Base-by-base conservation (phyloP, 2,797 vertebrate species). In the Heterohyrax brucei region DNA sequence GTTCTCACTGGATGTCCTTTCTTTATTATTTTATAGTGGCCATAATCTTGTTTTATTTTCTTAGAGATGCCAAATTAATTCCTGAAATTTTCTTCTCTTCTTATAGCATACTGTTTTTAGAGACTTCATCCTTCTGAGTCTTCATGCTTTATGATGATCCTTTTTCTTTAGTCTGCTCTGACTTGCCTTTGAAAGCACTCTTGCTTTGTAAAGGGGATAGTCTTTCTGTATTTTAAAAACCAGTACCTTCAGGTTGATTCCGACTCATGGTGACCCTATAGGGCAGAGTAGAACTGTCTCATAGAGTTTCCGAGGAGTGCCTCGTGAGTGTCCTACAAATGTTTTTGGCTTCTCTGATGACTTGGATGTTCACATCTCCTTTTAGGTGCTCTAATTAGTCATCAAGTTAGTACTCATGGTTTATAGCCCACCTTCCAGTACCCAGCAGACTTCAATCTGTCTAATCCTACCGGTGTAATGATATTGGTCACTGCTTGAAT, bases 1-100 rank as follows among this genome's bases (percentile, higher is more conserved):
- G 8, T 64, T 73, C 26, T 75, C 44, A 48, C 18, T 85, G 80
- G 53, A 86, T 77, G 44, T n/a, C 56, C 72, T 48, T 88, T 48
- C 26, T 88, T 70, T 84, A n/a, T 56, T 72, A 21, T 78, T 64
- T 87, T 50, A 61, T 64, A 88, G 46, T n/a, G 53, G 19, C 24
- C 19, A 70, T 91, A 56, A 87, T 83, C 22, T 64, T 68, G 59
- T 68, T 48, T 30, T 70, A 76, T 92, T 72, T 93, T 85, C 33
- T 81, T 76, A 59, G 75, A 68, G 68, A 68, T 13, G 14, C 10
- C 72, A 85, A 85, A 85, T 75, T 86, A 86, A 39, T 89, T 48
- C 12, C 3, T 66, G 13, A 79, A 48, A 26, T 33, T 73, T 93
- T 80, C 30, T 79, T 75, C 28, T 79, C 10, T 48, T 81, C 50